Percentiles rank a stretch among this genome's conserved stretches.
Conservation (phyloP, 2,888 invertebrate species). For the Neria commutata region DNA sequence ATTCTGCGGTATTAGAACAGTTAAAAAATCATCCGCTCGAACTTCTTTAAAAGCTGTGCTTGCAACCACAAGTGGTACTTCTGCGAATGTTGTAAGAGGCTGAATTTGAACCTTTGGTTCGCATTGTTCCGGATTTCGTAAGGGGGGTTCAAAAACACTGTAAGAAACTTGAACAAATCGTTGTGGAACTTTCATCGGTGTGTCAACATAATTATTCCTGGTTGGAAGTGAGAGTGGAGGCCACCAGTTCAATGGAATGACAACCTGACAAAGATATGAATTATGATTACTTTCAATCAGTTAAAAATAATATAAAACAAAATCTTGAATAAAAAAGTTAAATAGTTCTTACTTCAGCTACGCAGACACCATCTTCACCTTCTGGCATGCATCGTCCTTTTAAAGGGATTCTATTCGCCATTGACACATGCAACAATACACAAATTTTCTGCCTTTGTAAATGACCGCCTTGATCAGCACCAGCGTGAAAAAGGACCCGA, state of each 20-base stretch:
- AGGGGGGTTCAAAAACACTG: slow-evolving; percentile 84
- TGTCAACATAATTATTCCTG: slow-evolving; percentile 67
- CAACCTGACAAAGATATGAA: slow-evolving; percentile 62
- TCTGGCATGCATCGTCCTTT: slow-evolving; percentile 93
- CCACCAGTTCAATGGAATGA: slow-evolving; percentile 93
- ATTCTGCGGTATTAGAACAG: slow-evolving; percentile 84
- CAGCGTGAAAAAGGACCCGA: slow-evolving; percentile 90
- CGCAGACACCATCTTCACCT: slow-evolving; percentile 89
- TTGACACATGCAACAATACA: slow-evolving; percentile 78
- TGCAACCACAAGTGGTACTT: slow-evolving; percentile 77
- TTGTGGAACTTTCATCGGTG: slow-evolving; percentile 70
- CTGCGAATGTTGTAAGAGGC: slow-evolving; percentile 69
- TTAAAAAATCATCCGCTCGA: slow-evolving; percentile 81
- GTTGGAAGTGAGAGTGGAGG: slow-evolving; percentile 72
- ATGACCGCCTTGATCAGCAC: slow-evolving; percentile 81
- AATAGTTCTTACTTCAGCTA: slow-evolving; percentile 71
- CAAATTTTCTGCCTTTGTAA: slow-evolving; percentile 80
- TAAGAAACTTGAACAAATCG: slow-evolving; percentile 82
- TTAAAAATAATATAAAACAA: neutral
- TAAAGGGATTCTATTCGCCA: slow-evolving; percentile 68
- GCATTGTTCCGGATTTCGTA: slow-evolving; percentile 71
- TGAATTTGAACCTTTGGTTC: slow-evolving; percentile 78
- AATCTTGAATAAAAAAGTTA: slow-evolving; percentile 1
- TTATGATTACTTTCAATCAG: neutral
- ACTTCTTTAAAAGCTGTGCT: slow-evolving; percentile 84